Base-by-base conservation (phyloP, 2,888 invertebrate species). In the Brassicogethes aeneus region DNA sequence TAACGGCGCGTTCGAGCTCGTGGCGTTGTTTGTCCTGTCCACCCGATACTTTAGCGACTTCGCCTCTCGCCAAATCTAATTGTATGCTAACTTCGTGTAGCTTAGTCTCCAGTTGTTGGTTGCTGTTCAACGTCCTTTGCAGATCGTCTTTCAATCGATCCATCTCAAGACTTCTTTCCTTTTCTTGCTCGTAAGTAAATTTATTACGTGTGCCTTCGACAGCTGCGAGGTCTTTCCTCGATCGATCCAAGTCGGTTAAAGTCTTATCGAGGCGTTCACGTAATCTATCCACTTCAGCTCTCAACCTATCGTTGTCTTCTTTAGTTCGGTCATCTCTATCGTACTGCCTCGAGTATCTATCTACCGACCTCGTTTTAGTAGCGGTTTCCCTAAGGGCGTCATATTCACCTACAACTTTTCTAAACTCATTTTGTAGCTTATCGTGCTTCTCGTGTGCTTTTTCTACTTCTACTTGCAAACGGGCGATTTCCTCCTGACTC, bases 401-500 rank as follows among this genome's bases (percentile, higher is more conserved):
- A 39, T 84, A 72, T 54, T 88, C 87, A 1, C 77, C 77, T 59
- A 90, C 88, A 7, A 88, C 79, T 62, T 87, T 82, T 50, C 90
- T 75, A 48, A 90, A 72, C 57, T 92, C 92, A 8, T 80, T 74
- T 53, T 90, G 85, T 41, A 82, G 78, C 62, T 89, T 85, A 53
- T 92, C 92, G 59, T 89, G 86, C 55, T 91, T 90, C 59, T 92
- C 92, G 58, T 88, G 87, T 74, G 89, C 82, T 67, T 91, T 92
- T 62, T 92, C 92, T 34, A 88, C 74, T 69, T 92, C 92, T 38
- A 89, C 74, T 61, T 90, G 87, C 55, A 90, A 78, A 55, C 90
- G 75, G 1, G 88, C 84, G 54, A 88, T 78, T 69, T 93, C 93
- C 62, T 93, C 92, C 64, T 91, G 90, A 38, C 85, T 83, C 59